phyloP scores from a whole-genome alignment of 2,797 vertebrate genomes.

The Meda fulgida region DNA sequence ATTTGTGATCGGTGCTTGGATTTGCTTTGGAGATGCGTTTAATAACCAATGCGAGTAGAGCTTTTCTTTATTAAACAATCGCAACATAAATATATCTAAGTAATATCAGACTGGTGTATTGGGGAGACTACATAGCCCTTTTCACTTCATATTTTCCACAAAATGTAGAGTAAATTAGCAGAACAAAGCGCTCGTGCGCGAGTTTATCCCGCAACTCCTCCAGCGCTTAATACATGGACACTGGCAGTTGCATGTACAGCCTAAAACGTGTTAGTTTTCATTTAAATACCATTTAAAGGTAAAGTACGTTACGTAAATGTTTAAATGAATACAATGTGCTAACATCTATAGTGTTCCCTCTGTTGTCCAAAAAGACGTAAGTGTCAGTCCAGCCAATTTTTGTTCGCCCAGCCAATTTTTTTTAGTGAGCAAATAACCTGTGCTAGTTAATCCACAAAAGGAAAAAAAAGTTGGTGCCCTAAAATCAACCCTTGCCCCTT shows the following conservation, averaged over 20 bases:
- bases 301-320: neutral
- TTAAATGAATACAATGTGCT: neutral
- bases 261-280: neutral
- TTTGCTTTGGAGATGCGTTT: slow-evolving; percentile 13
- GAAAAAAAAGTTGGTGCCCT: too few relatives aligned
- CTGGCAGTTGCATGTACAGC: too few relatives aligned
- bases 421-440: neutral
- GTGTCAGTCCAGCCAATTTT: too few relatives aligned
- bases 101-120: neutral
- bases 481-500: too few relatives aligned
- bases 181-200: slow-evolving; percentile 33
- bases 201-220: neutral
- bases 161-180: neutral
- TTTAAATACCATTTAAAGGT: neutral
- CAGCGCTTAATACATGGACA: neutral
- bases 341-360: neutral
- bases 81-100: neutral
- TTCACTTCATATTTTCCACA: neutral
- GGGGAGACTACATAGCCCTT: neutral
- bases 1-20: slow-evolving; percentile 26
- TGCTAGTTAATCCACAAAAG: neutral
- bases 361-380: neutral
- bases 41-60: neutral
- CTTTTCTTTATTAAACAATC: neutral
- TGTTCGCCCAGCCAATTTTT: too few relatives aligned